A percentile compares a stretch with the other conserved stretches of the same genome.
phyloP scores from a whole-genome alignment of 2,797 vertebrate genomes.

The Synanceia verrucosa region DNA sequence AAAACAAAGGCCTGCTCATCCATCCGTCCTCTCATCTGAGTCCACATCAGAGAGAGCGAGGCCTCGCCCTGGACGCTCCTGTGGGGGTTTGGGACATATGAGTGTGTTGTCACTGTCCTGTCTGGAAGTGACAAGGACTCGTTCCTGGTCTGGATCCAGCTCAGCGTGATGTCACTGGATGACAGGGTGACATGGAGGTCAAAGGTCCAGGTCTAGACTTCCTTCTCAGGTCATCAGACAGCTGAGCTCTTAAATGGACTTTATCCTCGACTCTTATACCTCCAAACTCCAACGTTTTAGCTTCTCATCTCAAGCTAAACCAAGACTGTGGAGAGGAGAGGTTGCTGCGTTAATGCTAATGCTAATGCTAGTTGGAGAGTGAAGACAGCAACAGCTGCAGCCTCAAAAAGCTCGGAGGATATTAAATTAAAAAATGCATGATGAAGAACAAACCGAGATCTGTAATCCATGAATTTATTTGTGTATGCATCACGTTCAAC shows the following conservation, averaged over 20 bases:
- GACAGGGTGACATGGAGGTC: not conserved
- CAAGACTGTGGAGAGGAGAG: not conserved
- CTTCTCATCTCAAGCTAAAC: not conserved
- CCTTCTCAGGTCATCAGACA: too few relatives aligned
- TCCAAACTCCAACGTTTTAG: fast-evolving
- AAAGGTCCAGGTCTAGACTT: too few relatives aligned
- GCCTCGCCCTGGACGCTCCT: conserved; percentile 18
- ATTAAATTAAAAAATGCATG: not conserved
- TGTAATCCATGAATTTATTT: too few relatives aligned
- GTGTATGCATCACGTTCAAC: conserved; percentile 1
- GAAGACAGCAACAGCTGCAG: not conserved
- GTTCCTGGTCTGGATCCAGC: conserved; percentile 2
- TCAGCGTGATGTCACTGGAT: conserved; percentile 15
- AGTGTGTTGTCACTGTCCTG: conserved; percentile 43
- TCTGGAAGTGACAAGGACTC: conserved; percentile 28
- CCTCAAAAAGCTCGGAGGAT: not conserved
- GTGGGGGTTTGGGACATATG: not conserved
- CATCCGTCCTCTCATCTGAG: conserved; percentile 62
- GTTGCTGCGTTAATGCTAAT: not conserved
- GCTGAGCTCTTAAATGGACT: too few relatives aligned
- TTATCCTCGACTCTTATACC: too few relatives aligned
- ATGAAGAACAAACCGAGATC: not conserved
- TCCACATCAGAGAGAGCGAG: conserved; percentile 63
- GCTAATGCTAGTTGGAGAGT: not conserved
- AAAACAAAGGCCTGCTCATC: conserved; percentile 67